Conservation (phyloP, 2,797 vertebrate species). For the Coregonus sp. region DNA sequence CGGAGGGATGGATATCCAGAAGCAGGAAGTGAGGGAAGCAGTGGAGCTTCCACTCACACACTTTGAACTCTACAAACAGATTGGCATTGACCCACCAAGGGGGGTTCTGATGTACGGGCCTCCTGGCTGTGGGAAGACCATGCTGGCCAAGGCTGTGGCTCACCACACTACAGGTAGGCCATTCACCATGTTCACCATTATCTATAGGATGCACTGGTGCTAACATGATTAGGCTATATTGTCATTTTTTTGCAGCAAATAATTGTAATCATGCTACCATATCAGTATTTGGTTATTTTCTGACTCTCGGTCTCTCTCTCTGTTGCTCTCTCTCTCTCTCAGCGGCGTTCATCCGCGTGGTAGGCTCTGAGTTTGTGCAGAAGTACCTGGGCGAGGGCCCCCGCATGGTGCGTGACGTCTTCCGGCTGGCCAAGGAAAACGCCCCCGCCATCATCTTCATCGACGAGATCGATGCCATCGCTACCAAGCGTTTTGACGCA, state of each 20-base stretch:
- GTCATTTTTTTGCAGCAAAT: not conserved
- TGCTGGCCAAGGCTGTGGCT: slow-evolving; percentile 94
- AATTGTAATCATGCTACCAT: not conserved
- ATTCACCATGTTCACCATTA: not conserved
- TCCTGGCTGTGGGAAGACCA: slow-evolving; percentile 93
- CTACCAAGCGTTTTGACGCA: slow-evolving; percentile 94
- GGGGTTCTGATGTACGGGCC: slow-evolving; percentile 95
- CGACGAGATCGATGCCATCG: slow-evolving; percentile 95
- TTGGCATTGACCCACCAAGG: slow-evolving; percentile 91
- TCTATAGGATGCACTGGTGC: not conserved
- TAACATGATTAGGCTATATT: not conserved
- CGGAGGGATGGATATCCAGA: slow-evolving; percentile 97
- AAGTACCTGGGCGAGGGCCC: slow-evolving; percentile 95
- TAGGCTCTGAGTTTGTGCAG: slow-evolving; percentile 95
- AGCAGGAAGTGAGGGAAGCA: slow-evolving; percentile 94
- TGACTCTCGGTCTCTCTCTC: not conserved
- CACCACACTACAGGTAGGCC: slow-evolving; percentile 91
- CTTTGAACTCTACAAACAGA: slow-evolving; percentile 98
- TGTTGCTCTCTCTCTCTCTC: slow-evolving; percentile 2
- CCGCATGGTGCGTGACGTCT: slow-evolving; percentile 94
- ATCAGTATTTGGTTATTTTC: not conserved
- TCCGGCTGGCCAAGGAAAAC: slow-evolving; percentile 96
- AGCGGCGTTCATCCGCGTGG: slow-evolving; percentile 95
- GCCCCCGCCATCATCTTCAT: slow-evolving; percentile 97
- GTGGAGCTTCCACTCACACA: slow-evolving; percentile 96